Conservation (phyloP, 2,113 vertebrate species). For the Mormyrus lacerda region DNA sequence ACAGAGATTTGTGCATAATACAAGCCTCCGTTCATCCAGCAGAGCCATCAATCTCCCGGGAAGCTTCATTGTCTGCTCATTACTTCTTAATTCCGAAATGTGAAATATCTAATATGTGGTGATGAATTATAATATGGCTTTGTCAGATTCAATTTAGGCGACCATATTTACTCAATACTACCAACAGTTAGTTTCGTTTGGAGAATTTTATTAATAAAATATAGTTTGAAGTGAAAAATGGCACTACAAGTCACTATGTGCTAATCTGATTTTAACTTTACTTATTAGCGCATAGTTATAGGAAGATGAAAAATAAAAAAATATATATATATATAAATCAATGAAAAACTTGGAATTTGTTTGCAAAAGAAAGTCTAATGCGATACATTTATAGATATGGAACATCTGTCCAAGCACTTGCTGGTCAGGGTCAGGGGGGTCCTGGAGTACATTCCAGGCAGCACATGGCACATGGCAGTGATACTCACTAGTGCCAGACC, state of each 20-base stretch:
- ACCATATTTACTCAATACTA: slow-evolving; percentile 60
- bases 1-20: slow-evolving; percentile 28
- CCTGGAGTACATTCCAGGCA: neutral
- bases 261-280: slow-evolving; percentile 37
- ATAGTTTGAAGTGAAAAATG: slow-evolving; percentile 28
- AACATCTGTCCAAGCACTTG: neutral
- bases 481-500: neutral
- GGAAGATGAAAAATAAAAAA: neutral
- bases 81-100: slow-evolving; percentile 66
- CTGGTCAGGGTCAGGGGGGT: neutral
- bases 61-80: slow-evolving; percentile 57
- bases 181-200: slow-evolving; percentile 7
- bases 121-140: slow-evolving; percentile 72
- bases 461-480: neutral
- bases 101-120: slow-evolving; percentile 72
- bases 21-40: slow-evolving; percentile 48
- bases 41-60: slow-evolving; percentile 62
- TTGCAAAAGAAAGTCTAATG: neutral
- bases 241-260: slow-evolving; percentile 28
- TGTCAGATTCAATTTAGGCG: slow-evolving; percentile 63
- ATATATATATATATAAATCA: too few relatives aligned
- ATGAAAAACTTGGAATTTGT: neutral
- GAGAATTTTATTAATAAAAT: slow-evolving; percentile 36
- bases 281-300: slow-evolving; percentile 26
- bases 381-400: neutral